Conservation (phyloP, 2,113 vertebrate species). For the Diphyllodes magnificus region DNA sequence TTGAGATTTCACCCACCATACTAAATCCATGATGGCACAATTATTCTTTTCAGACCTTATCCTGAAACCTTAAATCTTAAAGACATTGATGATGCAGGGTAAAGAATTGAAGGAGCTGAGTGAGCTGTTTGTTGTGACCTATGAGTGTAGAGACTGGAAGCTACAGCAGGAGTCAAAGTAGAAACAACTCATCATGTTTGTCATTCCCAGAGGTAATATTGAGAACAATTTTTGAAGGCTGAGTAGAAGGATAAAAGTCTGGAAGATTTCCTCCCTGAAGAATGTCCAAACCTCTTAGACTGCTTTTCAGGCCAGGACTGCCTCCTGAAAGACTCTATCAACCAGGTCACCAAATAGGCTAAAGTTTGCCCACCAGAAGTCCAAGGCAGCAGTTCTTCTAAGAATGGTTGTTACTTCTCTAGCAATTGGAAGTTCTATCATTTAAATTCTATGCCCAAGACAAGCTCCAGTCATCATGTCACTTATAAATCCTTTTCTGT, state of each 20-base stretch:
- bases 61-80: background rate
- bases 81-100: rapidly evolving
- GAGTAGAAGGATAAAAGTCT: background rate
- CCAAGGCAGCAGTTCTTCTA: background rate
- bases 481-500: background rate
- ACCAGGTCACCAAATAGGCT: background rate
- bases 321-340: background rate
- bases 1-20: background rate
- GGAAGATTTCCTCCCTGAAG: background rate
- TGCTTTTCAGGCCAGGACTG: background rate
- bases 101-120: background rate
- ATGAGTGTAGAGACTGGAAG: background rate
- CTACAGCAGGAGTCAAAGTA: background rate
- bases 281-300: background rate
- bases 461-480: background rate
- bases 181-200: background rate
- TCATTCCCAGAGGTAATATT: background rate
- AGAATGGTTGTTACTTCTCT: background rate
- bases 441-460: background rate
- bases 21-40: background rate
- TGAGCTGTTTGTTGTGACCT: background rate
- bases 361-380: background rate
- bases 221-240: background rate
- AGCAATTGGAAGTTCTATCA: background rate
- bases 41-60: background rate